Evolutionary conservation across 1,140 invertebrate genomes (phyloP).

Genomic region (Anoplophora glabripennis): DNA sequence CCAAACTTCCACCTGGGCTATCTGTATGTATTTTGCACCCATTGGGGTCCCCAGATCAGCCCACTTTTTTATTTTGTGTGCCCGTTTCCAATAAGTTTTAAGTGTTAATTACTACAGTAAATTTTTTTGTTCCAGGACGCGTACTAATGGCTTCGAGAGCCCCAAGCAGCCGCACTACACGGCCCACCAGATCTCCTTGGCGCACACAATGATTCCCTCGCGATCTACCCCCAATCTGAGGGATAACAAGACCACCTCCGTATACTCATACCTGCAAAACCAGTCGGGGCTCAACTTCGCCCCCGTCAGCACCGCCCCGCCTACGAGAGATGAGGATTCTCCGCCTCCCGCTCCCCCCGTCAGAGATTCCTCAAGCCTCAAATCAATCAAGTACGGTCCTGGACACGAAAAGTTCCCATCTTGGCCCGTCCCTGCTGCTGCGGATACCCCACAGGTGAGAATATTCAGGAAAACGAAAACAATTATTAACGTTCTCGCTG

Average conservation of each 20-base stretch:
- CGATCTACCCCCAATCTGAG: slow-evolving; percentile 52
- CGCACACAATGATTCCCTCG: slow-evolving; percentile 45
- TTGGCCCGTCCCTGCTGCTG: slow-evolving; percentile 64
- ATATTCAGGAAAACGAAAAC: background rate
- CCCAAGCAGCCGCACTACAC: slow-evolving; percentile 19
- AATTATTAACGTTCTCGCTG: too few relatives aligned
- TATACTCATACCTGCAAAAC: slow-evolving; percentile 47
- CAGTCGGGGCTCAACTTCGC: slow-evolving; percentile 31
- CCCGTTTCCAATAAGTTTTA: too few relatives aligned
- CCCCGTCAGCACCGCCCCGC: slow-evolving; percentile 8
- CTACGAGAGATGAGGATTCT: slow-evolving; percentile 42
- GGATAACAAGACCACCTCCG: slow-evolving; percentile 26
- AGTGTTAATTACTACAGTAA: too few relatives aligned
- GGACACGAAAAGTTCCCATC: slow-evolving; percentile 80
- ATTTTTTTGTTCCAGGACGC: slow-evolving; percentile 20
- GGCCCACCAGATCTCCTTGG: background rate
- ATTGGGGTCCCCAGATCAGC: too few relatives aligned
- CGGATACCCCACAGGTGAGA: slow-evolving; percentile 46
- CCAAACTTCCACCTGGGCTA: too few relatives aligned
- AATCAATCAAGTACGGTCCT: slow-evolving; percentile 65
- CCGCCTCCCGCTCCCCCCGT: slow-evolving; percentile 62
- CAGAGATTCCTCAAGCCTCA: slow-evolving; percentile 67
- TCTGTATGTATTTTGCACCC: too few relatives aligned
- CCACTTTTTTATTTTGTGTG: too few relatives aligned
- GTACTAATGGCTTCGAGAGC: slow-evolving; percentile 37